Percentiles rank a stretch among this genome's conserved stretches.
Evolutionary conservation across 2,113 vertebrate species (phyloP).

Genomic region (Laticauda colubrina): DNA sequence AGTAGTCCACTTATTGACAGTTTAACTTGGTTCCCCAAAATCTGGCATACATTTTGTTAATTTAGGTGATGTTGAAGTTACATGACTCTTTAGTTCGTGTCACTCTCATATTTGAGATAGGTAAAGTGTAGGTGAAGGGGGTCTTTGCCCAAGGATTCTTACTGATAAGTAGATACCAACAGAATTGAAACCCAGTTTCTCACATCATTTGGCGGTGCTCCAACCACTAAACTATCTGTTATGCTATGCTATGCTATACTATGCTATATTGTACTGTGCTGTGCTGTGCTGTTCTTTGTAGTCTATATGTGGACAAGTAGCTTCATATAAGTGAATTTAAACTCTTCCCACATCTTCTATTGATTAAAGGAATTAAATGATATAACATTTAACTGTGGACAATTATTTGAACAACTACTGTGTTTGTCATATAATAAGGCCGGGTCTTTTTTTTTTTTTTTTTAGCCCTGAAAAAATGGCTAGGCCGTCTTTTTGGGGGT

Average conservation of each 20-base stretch:
- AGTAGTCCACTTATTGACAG: background rate
- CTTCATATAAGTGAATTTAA: background rate
- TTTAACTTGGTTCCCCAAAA: background rate
- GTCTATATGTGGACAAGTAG: background rate
- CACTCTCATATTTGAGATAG: background rate
- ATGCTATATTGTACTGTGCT: background rate
- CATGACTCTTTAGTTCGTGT: background rate
- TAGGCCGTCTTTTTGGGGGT: no score
- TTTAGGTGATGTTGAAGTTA: background rate
- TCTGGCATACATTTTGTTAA: background rate
- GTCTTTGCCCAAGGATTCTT: background rate
- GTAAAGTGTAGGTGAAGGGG: background rate
- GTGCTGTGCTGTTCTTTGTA: background rate
- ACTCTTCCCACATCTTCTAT: background rate
- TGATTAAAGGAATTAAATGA: constrained; percentile 14
- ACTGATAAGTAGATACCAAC: background rate
- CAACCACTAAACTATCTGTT: background rate
- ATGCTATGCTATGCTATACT: background rate
- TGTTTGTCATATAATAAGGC: no score
- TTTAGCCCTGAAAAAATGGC: no score
- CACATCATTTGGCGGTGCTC: background rate
- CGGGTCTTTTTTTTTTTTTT: no score
- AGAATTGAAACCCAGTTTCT: background rate
- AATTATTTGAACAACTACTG: background rate
- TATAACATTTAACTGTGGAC: background rate